A percentile compares a stretch with the other conserved stretches of the same genome.
Conservation (phyloP, 2,888 invertebrate species). For the Galerucella pusilla region DNA sequence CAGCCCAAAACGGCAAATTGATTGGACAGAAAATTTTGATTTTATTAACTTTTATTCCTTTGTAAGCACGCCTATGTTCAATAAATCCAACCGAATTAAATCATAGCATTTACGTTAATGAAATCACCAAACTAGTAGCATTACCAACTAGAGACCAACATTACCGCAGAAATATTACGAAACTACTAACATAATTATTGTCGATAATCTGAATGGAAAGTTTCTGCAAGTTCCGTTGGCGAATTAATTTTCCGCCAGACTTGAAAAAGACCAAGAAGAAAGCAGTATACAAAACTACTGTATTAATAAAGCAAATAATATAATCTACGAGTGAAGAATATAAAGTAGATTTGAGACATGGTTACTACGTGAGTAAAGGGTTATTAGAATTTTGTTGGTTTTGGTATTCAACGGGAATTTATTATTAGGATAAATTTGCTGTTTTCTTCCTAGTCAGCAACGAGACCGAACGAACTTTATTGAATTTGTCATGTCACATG, state of each 20-base stretch:
- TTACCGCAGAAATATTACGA: neutral
- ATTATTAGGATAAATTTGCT: conserved; percentile 3
- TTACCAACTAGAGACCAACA: no score
- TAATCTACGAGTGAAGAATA: conserved; percentile 5
- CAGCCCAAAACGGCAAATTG: no score
- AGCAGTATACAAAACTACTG: neutral
- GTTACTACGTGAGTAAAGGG: conserved; percentile 1
- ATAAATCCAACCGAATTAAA: no score
- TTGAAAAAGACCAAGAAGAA: neutral
- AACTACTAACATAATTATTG: neutral
- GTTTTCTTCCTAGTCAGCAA: neutral
- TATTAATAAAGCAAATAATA: conserved; percentile 1
- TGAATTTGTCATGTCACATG: conserved; percentile 1
- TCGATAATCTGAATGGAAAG: neutral
- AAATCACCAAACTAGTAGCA: no score
- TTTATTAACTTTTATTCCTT: no score
- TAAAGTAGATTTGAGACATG: conserved; percentile 12
- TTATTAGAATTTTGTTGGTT: conserved; percentile 20
- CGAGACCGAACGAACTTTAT: neutral
- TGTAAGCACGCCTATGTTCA: no score
- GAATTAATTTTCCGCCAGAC: neutral
- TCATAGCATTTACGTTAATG: no score
- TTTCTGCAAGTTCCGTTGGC: neutral
- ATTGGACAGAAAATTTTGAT: no score
- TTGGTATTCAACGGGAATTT: conserved; percentile 1